phyloP scores from a whole-genome alignment of 1,140 invertebrate species.

The Drosophila equinoxialis region DNA sequence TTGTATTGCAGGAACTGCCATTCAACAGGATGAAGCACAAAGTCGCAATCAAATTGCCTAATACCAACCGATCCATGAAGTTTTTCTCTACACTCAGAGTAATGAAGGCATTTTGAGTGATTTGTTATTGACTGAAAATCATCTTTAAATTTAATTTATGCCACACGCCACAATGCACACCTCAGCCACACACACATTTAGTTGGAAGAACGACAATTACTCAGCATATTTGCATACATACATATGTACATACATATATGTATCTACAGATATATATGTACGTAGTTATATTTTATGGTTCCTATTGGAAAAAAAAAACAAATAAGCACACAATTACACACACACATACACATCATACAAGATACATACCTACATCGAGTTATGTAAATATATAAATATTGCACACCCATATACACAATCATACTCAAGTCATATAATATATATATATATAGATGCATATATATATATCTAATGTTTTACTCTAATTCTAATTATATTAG shows the following conservation, averaged over 20 bases:
- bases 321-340: not conserved
- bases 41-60: constrained; percentile 37
- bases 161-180: constrained; percentile 26
- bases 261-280: not conserved
- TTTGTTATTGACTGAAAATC: constrained; percentile 71
- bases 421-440: constrained; percentile 40
- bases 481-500: constrained; percentile 19
- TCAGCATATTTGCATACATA: constrained; percentile 4
- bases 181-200: not conserved
- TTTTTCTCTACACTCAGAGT: constrained; percentile 47
- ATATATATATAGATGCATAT: not conserved
- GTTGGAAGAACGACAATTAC: not conserved
- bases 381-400: constrained; percentile 9
- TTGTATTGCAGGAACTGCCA: not conserved
- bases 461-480: constrained; percentile 22
- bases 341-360: not conserved
- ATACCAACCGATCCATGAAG: constrained; percentile 63
- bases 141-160: constrained; percentile 67
- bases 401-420: constrained; percentile 22
- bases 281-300: constrained; percentile 9
- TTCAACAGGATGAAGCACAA: not conserved
- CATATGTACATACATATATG: not conserved
- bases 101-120: constrained; percentile 43
- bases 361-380: not conserved
- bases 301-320: constrained; percentile 6